Percentiles rank a stretch among this genome's conserved stretches.
Conservation (phyloP, 2,888 invertebrate species). For the Crioceris asparagi region DNA sequence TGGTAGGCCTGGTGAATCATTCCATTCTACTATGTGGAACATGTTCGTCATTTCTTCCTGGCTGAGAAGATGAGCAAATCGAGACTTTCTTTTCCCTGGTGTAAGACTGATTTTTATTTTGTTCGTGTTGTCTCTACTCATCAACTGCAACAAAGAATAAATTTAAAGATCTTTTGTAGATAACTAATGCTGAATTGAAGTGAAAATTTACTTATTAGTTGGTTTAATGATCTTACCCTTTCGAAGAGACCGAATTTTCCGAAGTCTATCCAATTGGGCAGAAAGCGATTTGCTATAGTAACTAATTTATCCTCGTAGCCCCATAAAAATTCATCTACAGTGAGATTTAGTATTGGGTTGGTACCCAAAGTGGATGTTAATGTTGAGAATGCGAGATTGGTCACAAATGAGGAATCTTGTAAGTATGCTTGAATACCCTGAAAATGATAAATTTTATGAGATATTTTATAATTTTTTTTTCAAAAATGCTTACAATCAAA, state of each 20-base stretch:
- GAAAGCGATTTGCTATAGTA: slow-evolving; percentile 52
- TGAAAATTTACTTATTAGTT: no score
- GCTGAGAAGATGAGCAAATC: slow-evolving; percentile 20
- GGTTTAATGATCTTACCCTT: slow-evolving; percentile 46
- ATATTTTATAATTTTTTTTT: neutral
- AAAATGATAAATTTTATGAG: slow-evolving; percentile 16
- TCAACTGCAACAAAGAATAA: slow-evolving; percentile 41
- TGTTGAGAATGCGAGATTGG: slow-evolving; percentile 50
- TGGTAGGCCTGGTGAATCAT: slow-evolving; percentile 52
- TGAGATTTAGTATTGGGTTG: slow-evolving; percentile 51
- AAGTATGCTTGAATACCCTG: slow-evolving; percentile 50
- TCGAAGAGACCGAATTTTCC: slow-evolving; percentile 71
- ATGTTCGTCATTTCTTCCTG: slow-evolving; percentile 28
- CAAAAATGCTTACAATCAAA: slow-evolving; percentile 48
- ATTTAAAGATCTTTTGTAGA: no score
- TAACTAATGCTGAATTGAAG: no score
- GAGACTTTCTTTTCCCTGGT: slow-evolving; percentile 19
- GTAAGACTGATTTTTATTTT: slow-evolving; percentile 44
- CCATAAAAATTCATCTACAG: slow-evolving; percentile 65
- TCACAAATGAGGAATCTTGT: slow-evolving; percentile 42
- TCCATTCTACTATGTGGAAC: slow-evolving; percentile 52
- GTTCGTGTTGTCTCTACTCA: slow-evolving; percentile 48
- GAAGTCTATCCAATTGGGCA: slow-evolving; percentile 72
- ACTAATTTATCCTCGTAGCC: slow-evolving; percentile 72
- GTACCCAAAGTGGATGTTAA: slow-evolving; percentile 46